A percentile compares a stretch with the other conserved stretches of the same genome.
Evolutionary conservation across 2,888 invertebrate species (phyloP).

Genomic region (Lymantria dispar): DNA sequence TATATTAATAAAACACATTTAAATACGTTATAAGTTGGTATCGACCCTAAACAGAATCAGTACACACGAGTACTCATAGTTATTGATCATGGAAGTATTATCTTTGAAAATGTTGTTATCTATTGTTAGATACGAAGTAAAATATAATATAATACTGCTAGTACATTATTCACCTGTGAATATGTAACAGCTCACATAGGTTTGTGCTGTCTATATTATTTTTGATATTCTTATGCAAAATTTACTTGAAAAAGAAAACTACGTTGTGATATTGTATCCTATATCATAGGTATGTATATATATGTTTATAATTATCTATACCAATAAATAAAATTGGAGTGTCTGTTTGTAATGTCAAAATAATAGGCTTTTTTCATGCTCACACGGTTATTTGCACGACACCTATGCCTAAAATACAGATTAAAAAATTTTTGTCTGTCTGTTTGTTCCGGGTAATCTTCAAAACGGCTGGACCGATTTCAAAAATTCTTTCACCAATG

Average conservation of each 20-base stretch:
- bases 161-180: slow-evolving; percentile 29
- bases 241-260: background rate
- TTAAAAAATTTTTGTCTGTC: no score
- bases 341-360: no score
- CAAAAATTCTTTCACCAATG: no score
- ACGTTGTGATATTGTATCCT: background rate
- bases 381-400: no score
- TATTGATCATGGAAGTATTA: slow-evolving; percentile 30
- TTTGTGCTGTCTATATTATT: slow-evolving; percentile 1
- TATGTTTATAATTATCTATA: no score
- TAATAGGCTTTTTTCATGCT: no score
- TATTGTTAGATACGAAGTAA: slow-evolving; percentile 23
- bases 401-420: no score
- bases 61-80: background rate
- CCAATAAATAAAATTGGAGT: no score
- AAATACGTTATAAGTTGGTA: background rate
- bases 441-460: no score
- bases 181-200: slow-evolving; percentile 21
- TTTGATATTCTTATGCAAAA: background rate
- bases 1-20: no score
- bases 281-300: background rate
- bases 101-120: slow-evolving; percentile 27
- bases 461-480: no score
- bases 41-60: background rate
- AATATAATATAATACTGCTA: slow-evolving; percentile 19